phyloP scores from a whole-genome alignment of 2,113 vertebrate genomes.

The Odontophorus gujanensis region DNA sequence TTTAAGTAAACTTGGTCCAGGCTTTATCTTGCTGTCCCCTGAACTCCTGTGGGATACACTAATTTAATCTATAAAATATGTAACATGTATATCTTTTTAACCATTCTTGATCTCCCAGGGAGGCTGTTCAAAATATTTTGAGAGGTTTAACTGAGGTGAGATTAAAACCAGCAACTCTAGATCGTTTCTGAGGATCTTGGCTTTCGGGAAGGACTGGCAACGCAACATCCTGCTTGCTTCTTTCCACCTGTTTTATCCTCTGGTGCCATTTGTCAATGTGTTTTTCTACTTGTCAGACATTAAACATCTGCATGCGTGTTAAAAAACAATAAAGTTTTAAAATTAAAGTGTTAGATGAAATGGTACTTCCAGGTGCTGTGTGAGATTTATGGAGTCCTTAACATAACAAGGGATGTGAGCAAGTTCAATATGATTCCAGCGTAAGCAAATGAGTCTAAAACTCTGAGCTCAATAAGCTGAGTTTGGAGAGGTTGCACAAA shows the following conservation, averaged over 20 bases:
- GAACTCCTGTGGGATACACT: background rate
- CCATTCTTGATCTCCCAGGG: background rate
- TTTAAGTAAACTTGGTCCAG: background rate
- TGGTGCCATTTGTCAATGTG: background rate
- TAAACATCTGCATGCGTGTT: background rate
- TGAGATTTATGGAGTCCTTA: background rate
- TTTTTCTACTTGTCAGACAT: background rate
- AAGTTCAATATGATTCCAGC: background rate
- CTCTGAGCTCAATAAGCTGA: background rate
- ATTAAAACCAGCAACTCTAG: background rate
- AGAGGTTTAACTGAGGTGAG: background rate
- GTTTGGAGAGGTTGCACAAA: background rate
- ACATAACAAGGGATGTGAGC: background rate
- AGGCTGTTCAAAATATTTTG: constrained; percentile 17
- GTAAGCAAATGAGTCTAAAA: background rate
- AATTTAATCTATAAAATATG: background rate
- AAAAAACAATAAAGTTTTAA: background rate
- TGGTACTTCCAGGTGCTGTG: background rate
- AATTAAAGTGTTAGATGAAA: background rate
- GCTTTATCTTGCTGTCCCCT: background rate
- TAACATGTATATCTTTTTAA: background rate
- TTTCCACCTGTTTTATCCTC: background rate
- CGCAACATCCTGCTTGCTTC: background rate
- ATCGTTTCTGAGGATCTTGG: background rate
- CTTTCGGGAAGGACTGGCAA: background rate